phyloP scores from a whole-genome alignment of 2,113 vertebrate species.

The Anthoscopus minutus region DNA sequence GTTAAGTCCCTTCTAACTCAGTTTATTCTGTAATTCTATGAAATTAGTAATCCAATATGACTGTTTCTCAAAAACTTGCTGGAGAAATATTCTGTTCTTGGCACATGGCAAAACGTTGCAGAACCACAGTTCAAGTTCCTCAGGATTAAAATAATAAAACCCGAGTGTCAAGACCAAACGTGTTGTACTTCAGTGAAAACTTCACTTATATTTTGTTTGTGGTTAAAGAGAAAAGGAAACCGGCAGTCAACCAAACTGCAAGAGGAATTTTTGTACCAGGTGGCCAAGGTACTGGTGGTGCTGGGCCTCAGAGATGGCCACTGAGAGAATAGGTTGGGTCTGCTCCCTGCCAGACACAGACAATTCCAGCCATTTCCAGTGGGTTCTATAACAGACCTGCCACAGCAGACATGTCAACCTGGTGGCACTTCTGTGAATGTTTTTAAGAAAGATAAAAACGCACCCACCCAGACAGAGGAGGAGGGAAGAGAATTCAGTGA shows the following conservation, averaged over 20 bases:
- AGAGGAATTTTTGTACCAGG: rapidly evolving
- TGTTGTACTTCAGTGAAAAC: neutral
- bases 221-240: neutral
- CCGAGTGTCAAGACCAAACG: neutral
- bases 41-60: neutral
- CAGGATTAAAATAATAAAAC: neutral
- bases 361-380: neutral
- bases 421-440: neutral
- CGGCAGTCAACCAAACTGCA: neutral
- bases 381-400: rapidly evolving
- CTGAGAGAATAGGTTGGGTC: neutral
- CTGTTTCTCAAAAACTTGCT: neutral
- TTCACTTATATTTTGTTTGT: neutral
- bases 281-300: neutral
- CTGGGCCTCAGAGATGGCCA: neutral
- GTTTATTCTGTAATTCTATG: neutral
- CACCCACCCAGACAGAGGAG: rapidly evolving
- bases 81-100: neutral
- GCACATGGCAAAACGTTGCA: neutral
- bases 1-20: neutral
- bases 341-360: neutral
- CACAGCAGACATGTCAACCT: neutral
- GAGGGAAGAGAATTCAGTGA: neutral
- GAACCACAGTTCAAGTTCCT: too few species aligned
- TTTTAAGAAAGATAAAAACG: neutral